A percentile compares a stretch with the other conserved stretches of the same genome.
phyloP scores from a whole-genome alignment of 2,888 invertebrate species.

The Sesamia inferens region DNA sequence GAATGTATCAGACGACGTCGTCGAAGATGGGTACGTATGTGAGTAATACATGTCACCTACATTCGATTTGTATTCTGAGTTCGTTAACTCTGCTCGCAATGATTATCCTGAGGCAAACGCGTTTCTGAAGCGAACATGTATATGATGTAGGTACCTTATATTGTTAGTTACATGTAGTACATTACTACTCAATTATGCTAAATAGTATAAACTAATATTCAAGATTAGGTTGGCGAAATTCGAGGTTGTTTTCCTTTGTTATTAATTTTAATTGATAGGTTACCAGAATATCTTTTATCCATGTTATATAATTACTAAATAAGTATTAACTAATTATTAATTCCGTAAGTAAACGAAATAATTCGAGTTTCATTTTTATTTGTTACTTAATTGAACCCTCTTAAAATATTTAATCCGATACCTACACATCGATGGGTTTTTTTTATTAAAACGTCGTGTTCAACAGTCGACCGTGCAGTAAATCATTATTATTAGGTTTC shows the following conservation, averaged over 20 bases:
- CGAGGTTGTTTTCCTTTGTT: conserved; percentile 51
- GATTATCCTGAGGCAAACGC: conserved; percentile 78
- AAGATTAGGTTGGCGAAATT: conserved; percentile 51
- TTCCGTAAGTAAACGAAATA: conserved; percentile 1
- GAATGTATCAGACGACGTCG: conserved; percentile 43
- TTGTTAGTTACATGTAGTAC: conserved; percentile 54
- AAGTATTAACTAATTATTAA: conserved; percentile 4
- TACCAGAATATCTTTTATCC: conserved; percentile 34
- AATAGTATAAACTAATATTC: conserved; percentile 51
- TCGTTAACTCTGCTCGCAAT: conserved; percentile 81
- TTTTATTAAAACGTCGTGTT: conserved; percentile 16
- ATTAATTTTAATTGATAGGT: conserved; percentile 42
- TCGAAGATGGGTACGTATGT: conserved; percentile 45
- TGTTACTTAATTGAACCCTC: conserved; percentile 15
- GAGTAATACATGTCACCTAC: conserved; percentile 66
- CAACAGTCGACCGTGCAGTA: not conserved
- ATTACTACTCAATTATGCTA: conserved; percentile 62
- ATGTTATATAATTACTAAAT: conserved; percentile 21
- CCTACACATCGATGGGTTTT: not conserved
- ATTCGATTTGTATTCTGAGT: conserved; percentile 84
- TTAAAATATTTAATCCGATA: conserved; percentile 26
- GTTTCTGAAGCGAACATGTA: conserved; percentile 60
- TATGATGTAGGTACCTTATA: conserved; percentile 40
- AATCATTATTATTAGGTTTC: conserved; percentile 33
- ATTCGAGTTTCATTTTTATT: conserved; percentile 3